phyloP scores from a whole-genome alignment of 1,140 invertebrate genomes.

The Melipona quadrifasciata region DNA sequence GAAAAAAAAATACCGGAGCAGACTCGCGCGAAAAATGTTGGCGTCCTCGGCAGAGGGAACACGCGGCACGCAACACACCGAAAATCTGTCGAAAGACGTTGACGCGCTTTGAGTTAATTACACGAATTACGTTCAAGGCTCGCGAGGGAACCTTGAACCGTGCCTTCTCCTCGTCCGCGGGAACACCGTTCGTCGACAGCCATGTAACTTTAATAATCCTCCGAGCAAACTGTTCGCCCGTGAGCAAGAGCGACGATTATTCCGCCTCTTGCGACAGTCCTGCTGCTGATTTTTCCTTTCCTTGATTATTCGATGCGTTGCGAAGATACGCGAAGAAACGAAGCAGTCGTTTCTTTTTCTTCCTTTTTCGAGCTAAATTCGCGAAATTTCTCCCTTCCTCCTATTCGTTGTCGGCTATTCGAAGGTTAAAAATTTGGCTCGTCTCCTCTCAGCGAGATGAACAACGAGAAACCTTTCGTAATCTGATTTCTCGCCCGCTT shows the following conservation, averaged over 20 bases:
- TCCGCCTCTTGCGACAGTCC: neutral
- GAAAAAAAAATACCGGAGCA: too few species aligned
- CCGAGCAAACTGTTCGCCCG: conserved; percentile 5
- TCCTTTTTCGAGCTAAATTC: neutral
- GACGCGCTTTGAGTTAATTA: conserved; percentile 47
- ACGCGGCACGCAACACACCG: neutral
- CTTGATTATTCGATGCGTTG: conserved; percentile 9
- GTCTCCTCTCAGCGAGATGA: neutral
- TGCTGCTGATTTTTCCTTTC: neutral
- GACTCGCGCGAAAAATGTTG: too few species aligned
- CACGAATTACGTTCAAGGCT: conserved; percentile 50
- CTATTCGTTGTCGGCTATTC: too few species aligned
- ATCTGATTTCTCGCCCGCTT: conserved; percentile 4
- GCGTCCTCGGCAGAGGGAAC: too few species aligned
- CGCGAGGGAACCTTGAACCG: conserved; percentile 33
- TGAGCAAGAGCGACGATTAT: conserved; percentile 24
- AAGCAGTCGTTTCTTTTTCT: neutral
- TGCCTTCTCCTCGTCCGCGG: conserved; percentile 19
- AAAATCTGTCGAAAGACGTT: conserved; percentile 36
- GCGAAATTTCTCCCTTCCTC: neutral
- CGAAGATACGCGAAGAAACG: neutral
- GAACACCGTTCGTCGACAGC: conserved; percentile 27
- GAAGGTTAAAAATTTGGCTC: neutral
- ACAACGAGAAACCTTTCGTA: neutral
- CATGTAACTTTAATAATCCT: conserved; percentile 42